A percentile compares a stretch with the other conserved stretches of the same genome.
Evolutionary conservation across 2,888 invertebrate genomes (phyloP).

Genomic region (Ceriagrion tenellum): DNA sequence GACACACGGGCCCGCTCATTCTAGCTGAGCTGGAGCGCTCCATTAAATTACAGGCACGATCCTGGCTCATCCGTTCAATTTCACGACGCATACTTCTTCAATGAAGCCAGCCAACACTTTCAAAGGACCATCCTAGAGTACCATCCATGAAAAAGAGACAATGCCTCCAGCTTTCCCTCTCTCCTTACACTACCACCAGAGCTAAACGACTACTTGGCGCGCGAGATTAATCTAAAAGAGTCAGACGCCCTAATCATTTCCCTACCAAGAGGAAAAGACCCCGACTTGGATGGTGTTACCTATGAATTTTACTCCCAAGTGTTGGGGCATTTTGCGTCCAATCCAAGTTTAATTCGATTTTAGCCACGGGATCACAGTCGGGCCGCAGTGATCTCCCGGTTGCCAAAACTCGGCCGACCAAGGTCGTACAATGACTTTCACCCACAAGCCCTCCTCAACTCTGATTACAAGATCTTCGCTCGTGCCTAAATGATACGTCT

Average conservation of each 20-base stretch:
- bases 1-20: not conserved
- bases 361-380: not conserved
- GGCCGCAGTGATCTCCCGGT: not conserved
- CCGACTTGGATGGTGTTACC: not conserved
- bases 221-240: not conserved
- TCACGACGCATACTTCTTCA: not conserved
- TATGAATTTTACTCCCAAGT: not conserved
- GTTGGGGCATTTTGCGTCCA: not conserved
- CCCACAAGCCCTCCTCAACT: not conserved
- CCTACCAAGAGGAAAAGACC: not conserved
- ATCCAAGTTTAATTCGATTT: not conserved
- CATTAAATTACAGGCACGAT: not conserved
- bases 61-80: not conserved
- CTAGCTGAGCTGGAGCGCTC: not conserved
- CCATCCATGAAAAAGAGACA: not conserved
- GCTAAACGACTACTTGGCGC: not conserved
- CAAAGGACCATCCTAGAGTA: not conserved
- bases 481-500: not conserved
- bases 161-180: not conserved
- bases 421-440: not conserved
- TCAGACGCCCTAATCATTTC: not conserved
- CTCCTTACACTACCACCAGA: not conserved
- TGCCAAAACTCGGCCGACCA: not conserved
- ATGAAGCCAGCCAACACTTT: not conserved
- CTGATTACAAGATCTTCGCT: not conserved